Percentiles rank a stretch among this genome's conserved stretches.
phyloP scores from a whole-genome alignment of 2,888 invertebrate species.

The Troilus luridus region DNA sequence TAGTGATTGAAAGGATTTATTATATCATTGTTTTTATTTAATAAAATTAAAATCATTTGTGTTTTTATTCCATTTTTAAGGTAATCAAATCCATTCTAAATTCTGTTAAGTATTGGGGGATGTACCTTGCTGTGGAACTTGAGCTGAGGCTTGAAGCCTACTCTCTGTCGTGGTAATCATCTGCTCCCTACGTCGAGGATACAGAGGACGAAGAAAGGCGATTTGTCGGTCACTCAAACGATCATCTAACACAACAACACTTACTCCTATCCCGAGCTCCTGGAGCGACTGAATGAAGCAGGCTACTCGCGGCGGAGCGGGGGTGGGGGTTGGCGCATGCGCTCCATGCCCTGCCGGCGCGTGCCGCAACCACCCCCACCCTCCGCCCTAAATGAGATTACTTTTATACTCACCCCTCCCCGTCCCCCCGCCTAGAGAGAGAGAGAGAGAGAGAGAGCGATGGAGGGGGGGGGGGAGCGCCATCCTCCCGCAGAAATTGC shows the following conservation, averaged over 20 bases:
- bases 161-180: constrained; percentile 55
- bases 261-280: not conserved
- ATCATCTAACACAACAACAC: constrained; percentile 29
- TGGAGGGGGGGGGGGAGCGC: not conserved
- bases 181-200: not conserved
- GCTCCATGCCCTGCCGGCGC: constrained; percentile 62
- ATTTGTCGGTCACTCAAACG: constrained; percentile 36
- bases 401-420: constrained; percentile 64
- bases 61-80: not conserved
- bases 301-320: constrained; percentile 18
- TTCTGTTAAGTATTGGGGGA: not conserved
- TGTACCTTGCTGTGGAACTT: constrained; percentile 47
- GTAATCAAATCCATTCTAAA: not conserved
- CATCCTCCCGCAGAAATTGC: constrained; percentile 64
- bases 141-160: constrained; percentile 52
- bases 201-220: constrained; percentile 10
- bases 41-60: not conserved
- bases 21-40: not conserved
- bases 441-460: not conserved
- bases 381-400: constrained; percentile 64
- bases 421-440: not conserved
- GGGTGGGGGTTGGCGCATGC: constrained; percentile 59
- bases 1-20: not conserved
- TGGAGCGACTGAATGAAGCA: constrained; percentile 52
- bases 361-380: constrained; percentile 62